Base-by-base conservation (phyloP, 2,888 invertebrate species). In the Scaptomyza parva region DNA sequence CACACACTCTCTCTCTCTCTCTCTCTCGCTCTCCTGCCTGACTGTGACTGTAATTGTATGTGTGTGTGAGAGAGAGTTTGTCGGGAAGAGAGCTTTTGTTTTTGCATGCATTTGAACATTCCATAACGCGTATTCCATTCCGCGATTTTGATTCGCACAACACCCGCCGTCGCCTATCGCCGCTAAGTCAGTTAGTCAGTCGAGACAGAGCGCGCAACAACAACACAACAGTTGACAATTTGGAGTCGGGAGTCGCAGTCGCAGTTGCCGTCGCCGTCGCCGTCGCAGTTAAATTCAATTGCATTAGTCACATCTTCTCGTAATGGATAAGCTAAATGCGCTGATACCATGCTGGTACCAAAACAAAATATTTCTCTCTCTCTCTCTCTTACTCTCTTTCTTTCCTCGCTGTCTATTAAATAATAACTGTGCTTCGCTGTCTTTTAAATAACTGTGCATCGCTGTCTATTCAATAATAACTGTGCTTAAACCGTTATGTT, bases 281-380 rank as follows among this genome's bases (percentile, higher is more conserved):
- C 24, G 18, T 48, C 41, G 33, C 40, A 40, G 35, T 20, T 37
- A 22, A 17, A 48, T 50, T 39, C 37, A 40, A 48, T 72, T 67
- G 71, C 82, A 69, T 88, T 88, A 88, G 77, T 86, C 88, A 88
- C n/a, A n/a, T n/a, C n/a, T n/a, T 70, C 52, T 55, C 24, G 41
- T 11, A 22, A 81, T 81, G 82, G 63, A 82, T 76, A 73, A 79
- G 63, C 66, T 82, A 39, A 82, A 73, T 58, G 60, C 73, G 58
- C 47, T 88, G 63, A 86, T 82, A 54, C 86, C 82, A 55, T 82
- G 82, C 66, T 82, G 82, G 82, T 81, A 79, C 8, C 28, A 1
- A 1, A 24, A 30, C 11, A 4, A 30, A 30, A 30, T 12, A 3
- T 30, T 12, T 12, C 30, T 33, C 30, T 33, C n/a, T 33, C 28